Percentiles rank a stretch among this genome's conserved stretches.
Conservation (phyloP, 2,113 vertebrate genomes). For the Sitta europaea region DNA sequence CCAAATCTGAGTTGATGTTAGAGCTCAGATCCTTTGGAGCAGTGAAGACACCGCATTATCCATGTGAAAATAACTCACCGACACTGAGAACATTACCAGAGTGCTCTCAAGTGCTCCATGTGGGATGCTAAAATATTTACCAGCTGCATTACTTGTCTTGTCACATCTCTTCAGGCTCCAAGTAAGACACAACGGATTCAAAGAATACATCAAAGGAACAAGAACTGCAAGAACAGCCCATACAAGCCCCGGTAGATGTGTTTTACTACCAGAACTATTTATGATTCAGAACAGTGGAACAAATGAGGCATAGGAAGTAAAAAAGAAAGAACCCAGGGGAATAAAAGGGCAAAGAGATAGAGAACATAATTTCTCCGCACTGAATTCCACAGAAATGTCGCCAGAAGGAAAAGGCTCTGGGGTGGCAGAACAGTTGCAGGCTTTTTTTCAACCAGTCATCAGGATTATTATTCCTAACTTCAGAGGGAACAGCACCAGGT, state of each 20-base stretch:
- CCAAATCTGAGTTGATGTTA: background rate
- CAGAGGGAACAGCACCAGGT: background rate
- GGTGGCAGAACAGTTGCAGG: background rate
- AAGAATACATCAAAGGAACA: background rate
- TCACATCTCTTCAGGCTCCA: background rate
- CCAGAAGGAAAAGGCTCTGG: background rate
- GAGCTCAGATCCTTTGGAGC: background rate
- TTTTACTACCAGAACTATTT: constrained; percentile 1
- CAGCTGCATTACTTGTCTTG: background rate
- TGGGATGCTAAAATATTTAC: background rate
- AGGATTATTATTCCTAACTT: background rate
- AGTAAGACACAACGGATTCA: background rate
- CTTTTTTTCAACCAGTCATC: background rate
- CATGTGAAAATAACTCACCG: background rate
- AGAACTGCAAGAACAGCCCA: background rate
- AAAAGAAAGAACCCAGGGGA: background rate
- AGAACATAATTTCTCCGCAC: background rate
- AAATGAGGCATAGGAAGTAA: background rate
- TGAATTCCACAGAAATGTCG: background rate
- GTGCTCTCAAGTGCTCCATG: background rate
- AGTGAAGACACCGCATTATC: background rate
- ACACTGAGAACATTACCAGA: background rate
- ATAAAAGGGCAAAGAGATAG: background rate
- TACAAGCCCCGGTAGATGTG: background rate
- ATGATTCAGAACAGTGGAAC: background rate